Conservation (phyloP, 2,888 invertebrate species). For the Exocentrus adspersus region DNA sequence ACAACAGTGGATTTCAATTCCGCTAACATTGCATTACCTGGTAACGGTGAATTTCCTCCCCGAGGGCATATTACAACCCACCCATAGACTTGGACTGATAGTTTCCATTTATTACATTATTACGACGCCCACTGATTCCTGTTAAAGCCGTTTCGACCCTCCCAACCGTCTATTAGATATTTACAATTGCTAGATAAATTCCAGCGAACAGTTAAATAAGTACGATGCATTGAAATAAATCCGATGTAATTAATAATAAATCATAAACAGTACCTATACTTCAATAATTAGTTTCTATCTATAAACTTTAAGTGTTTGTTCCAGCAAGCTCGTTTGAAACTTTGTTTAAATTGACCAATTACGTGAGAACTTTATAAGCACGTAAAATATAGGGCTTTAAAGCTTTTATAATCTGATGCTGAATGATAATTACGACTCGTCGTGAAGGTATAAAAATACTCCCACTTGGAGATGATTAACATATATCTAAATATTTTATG, state of each 20-base stretch:
- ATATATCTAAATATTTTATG: conserved; percentile 34
- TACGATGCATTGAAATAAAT: neutral
- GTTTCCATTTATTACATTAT: conserved; percentile 3
- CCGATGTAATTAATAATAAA: neutral
- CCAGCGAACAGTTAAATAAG: no score
- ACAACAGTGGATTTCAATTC: neutral
- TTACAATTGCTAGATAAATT: neutral
- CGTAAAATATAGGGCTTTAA: conserved; percentile 9
- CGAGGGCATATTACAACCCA: neutral
- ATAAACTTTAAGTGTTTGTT: no score
- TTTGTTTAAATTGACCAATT: neutral
- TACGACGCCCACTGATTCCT: neutral
- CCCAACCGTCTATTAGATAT: neutral
- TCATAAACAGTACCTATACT: neutral
- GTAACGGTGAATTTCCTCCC: neutral
- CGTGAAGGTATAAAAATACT: conserved; percentile 18
- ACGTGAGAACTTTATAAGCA: neutral
- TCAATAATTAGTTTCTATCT: no score
- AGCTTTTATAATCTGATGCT: conserved; percentile 6
- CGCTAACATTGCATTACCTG: neutral
- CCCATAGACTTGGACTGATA: neutral
- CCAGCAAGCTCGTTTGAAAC: neutral
- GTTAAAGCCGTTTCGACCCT: neutral
- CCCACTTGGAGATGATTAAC: conserved; percentile 34
- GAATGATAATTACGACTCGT: conserved; percentile 11